Conservation (phyloP, 2,113 vertebrate genomes). For the Anoplopoma fimbria region DNA sequence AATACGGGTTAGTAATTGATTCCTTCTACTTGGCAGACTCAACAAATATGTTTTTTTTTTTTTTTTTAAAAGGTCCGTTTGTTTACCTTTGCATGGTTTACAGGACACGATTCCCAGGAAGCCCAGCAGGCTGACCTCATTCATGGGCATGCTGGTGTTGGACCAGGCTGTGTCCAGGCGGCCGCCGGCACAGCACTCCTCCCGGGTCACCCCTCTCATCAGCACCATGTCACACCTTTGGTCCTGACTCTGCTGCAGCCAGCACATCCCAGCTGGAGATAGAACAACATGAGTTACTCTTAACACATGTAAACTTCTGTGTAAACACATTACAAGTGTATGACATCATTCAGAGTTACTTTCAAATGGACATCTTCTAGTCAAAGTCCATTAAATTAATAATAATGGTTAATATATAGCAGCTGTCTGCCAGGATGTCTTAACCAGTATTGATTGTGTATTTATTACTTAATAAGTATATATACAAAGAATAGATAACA, state of each 20-base stretch:
- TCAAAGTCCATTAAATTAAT: neutral
- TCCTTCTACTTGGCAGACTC: conserved; percentile 4
- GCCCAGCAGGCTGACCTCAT: conserved; percentile 94
- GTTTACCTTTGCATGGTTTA: conserved; percentile 95
- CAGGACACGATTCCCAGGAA: conserved; percentile 94
- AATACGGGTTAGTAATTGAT: neutral
- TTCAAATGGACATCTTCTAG: neutral
- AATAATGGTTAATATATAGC: neutral
- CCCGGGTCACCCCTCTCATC: conserved; percentile 89
- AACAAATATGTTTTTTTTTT: neutral
- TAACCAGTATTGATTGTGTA: neutral
- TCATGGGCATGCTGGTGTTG: conserved; percentile 91
- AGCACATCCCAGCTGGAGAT: conserved; percentile 92
- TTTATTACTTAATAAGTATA: neutral
- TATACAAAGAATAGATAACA: neutral
- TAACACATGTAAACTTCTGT: neutral
- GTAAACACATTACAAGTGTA: neutral
- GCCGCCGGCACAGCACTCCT: conserved; percentile 92
- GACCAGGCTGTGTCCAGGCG: conserved; percentile 94
- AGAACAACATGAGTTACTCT: neutral
- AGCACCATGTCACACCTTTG: conserved; percentile 94
- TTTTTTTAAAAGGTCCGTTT: conserved; percentile 46
- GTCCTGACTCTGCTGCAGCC: conserved; percentile 92
- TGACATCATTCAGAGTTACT: neutral
- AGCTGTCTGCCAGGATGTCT: too few species aligned